Percentiles rank a stretch among this genome's conserved stretches.
Conservation (phyloP, 1,140 invertebrate species). For the Neuroterus valhalla region DNA sequence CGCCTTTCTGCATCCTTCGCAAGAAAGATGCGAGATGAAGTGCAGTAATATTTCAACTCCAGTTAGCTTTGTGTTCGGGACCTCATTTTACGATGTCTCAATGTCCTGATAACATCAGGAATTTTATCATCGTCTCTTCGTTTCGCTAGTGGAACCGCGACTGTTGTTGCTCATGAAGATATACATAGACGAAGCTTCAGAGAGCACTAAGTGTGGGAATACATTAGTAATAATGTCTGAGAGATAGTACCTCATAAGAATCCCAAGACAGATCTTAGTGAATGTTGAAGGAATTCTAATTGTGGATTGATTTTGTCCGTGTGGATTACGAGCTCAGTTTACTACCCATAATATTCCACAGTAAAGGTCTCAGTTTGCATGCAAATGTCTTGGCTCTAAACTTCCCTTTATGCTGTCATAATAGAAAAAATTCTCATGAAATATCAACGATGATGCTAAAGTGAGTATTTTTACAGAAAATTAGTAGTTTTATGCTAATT, state of each 20-base stretch:
- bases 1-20: background rate
- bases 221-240: slow-evolving; percentile 46
- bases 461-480: no score
- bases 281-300: slow-evolving; percentile 44
- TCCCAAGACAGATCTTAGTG: slow-evolving; percentile 44
- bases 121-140: slow-evolving; percentile 26
- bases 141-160: slow-evolving; percentile 36
- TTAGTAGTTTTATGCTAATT: no score
- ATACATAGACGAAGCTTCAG: slow-evolving; percentile 41
- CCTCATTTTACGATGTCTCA: background rate
- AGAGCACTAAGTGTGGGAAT: slow-evolving; percentile 45
- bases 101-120: slow-evolving; percentile 6
- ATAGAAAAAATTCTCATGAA: no score
- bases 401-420: no score
- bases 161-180: slow-evolving; percentile 46
- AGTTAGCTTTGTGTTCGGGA: background rate
- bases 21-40: background rate
- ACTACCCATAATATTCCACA: slow-evolving; percentile 32
- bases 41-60: background rate
- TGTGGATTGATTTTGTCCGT: slow-evolving; percentile 45
- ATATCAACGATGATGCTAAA: no score
- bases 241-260: slow-evolving; percentile 46
- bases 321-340: slow-evolving; percentile 22
- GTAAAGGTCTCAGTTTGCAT: slow-evolving; percentile 41
- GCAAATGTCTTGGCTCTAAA: slow-evolving; percentile 38